These are phyloP conservation scores for Pipistrellus pygmaeus DNA, from an alignment of 2,797 vertebrate species.

Conservation along the genomic window DNA sequence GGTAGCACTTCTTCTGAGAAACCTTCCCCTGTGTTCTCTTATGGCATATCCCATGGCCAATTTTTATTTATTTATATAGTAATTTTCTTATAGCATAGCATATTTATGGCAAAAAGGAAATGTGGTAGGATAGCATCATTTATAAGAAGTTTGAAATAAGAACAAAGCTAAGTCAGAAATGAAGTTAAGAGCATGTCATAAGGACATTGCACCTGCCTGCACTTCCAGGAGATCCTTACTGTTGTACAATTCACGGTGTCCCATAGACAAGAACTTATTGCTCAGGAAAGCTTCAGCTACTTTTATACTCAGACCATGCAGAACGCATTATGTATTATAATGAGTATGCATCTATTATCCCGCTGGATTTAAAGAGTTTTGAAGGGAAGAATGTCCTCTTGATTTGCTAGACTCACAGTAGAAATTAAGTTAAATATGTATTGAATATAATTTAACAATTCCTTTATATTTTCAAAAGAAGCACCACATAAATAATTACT, in stretches of 20 bases:
- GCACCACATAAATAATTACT: conserved; percentile 51
- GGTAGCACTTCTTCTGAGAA: background rate
- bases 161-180: conserved; percentile 45
- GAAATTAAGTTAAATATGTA: conserved; percentile 22
- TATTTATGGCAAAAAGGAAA: background rate
- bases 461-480: conserved; percentile 52
- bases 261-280: conserved; percentile 3
- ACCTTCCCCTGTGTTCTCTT: background rate
- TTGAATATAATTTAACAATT: conserved; percentile 51
- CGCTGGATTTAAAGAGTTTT: conserved; percentile 27
- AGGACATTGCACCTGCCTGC: background rate
- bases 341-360: background rate
- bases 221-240: background rate
- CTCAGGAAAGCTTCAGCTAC: background rate
- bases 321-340: background rate
- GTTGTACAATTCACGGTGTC: background rate
- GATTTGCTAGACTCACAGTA: conserved; percentile 6
- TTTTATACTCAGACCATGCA: background rate
- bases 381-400: conserved; percentile 3
- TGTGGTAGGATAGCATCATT: background rate
- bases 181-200: background rate
- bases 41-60: background rate
- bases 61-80: conserved; percentile 3
- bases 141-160: background rate
- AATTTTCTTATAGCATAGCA: background rate